Percentiles rank a stretch among this genome's conserved stretches.
Conservation (phyloP, 2,888 invertebrate species). For the Machimus atricapillus region DNA sequence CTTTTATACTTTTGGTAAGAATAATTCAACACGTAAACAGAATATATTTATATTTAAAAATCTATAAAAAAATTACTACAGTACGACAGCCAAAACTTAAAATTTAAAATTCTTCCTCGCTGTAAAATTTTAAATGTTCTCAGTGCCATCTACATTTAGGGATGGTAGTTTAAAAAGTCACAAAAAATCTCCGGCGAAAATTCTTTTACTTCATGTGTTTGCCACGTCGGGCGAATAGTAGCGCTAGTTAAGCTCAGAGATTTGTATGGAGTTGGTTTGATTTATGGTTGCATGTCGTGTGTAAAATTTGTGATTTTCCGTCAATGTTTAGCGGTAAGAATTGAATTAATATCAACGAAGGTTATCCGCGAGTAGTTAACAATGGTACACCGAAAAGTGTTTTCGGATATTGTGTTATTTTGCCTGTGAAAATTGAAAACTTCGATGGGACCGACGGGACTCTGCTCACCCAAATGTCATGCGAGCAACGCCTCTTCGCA, state of each 20-base stretch:
- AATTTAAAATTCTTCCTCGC: neutral
- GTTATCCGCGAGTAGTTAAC: neutral
- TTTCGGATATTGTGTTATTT: neutral
- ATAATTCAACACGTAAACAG: too few species aligned
- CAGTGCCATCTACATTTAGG: neutral
- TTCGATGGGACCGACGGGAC: neutral
- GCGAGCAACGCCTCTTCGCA: conserved; percentile 22
- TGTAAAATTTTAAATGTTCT: neutral
- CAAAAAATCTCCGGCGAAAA: conserved; percentile 6
- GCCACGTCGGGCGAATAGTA: neutral
- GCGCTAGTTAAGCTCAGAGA: neutral
- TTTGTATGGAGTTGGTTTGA: conserved; percentile 18
- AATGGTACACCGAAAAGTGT: neutral
- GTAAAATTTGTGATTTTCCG: conserved; percentile 39
- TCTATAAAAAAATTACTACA: neutral
- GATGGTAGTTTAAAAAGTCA: neutral
- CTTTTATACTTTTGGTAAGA: neutral
- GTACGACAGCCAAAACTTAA: neutral
- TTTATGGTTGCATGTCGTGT: conserved; percentile 26
- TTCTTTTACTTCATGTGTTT: conserved; percentile 9
- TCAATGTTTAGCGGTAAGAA: conserved; percentile 44
- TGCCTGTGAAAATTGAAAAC: neutral
- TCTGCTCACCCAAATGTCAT: neutral
- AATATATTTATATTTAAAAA: too few species aligned
- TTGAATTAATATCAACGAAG: conserved; percentile 5